Percentiles rank a stretch among this genome's conserved stretches.
These are phyloP conservation scores for Orchestia grillus DNA, from an alignment of 1,140 invertebrate genomes.

Conservation along the genomic window DNA sequence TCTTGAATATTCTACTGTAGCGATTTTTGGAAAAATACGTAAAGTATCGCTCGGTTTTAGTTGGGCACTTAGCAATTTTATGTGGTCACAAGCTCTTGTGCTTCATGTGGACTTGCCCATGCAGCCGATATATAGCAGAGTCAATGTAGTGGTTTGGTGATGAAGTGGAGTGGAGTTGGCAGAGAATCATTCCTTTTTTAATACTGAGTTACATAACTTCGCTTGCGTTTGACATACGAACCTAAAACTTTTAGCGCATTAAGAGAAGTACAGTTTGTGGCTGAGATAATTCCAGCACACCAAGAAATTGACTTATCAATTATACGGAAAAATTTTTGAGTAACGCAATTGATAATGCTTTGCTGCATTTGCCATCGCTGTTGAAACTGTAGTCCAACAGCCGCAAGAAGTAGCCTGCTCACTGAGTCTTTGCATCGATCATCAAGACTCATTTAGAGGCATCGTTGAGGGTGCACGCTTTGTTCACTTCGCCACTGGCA, in stretches of 20 bases:
- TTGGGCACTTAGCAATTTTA: neutral
- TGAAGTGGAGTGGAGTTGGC: neutral
- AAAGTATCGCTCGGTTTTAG: neutral
- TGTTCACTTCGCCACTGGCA: no score
- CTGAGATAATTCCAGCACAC: neutral
- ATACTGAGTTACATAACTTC: neutral
- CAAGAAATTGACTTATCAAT: neutral
- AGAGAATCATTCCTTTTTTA: neutral
- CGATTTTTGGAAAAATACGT: neutral
- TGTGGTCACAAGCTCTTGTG: neutral
- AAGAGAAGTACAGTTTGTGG: neutral
- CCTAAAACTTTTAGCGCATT: neutral
- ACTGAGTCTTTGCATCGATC: neutral
- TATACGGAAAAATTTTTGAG: neutral
- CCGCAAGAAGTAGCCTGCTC: neutral
- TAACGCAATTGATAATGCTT: neutral
- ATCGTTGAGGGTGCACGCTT: neutral
- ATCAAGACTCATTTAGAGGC: neutral
- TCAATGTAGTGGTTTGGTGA: neutral
- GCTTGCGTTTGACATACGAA: neutral
- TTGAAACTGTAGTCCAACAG: neutral
- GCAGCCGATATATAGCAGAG: neutral
- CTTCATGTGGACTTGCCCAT: neutral
- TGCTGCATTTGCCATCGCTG: neutral
- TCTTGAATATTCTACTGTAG: neutral